phyloP scores from a whole-genome alignment of 2,888 invertebrate species.

The Pristionchus exspectatus region DNA sequence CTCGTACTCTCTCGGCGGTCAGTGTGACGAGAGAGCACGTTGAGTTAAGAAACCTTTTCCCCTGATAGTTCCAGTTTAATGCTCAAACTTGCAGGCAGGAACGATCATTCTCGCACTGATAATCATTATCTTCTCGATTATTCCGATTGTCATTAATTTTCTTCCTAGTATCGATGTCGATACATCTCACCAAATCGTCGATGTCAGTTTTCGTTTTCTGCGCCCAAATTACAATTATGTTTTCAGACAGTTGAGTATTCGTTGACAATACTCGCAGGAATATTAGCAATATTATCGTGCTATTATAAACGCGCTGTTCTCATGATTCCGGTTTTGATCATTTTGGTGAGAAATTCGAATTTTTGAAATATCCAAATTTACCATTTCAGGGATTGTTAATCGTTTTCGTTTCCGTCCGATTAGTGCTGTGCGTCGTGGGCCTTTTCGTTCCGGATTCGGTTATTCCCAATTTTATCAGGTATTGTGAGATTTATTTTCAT shows the following conservation, averaged over 20 bases:
- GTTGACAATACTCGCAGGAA: background rate
- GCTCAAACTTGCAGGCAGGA: background rate
- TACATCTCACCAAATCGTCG: background rate
- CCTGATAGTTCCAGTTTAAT: too few species aligned
- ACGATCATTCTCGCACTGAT: background rate
- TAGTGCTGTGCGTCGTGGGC: background rate
- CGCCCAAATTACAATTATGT: background rate
- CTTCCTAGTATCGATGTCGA: background rate
- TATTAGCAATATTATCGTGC: background rate
- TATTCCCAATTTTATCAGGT: conserved; percentile 1
- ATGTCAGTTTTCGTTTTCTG: background rate
- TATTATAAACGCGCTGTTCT: background rate
- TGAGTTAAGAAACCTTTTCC: background rate
- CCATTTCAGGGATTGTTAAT: background rate
- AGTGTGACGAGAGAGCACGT: background rate
- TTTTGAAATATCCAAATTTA: too few species aligned
- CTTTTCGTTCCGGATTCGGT: background rate
- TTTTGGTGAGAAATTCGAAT: background rate
- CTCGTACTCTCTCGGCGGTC: background rate
- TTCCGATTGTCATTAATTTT: background rate
- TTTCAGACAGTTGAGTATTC: background rate
- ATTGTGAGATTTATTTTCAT: too few species aligned
- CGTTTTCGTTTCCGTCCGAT: background rate
- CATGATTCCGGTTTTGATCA: background rate
- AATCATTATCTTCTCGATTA: background rate